These are phyloP conservation scores for Nomia melanderi DNA, from an alignment of 1,140 invertebrate genomes.

Conservation along the genomic window DNA sequence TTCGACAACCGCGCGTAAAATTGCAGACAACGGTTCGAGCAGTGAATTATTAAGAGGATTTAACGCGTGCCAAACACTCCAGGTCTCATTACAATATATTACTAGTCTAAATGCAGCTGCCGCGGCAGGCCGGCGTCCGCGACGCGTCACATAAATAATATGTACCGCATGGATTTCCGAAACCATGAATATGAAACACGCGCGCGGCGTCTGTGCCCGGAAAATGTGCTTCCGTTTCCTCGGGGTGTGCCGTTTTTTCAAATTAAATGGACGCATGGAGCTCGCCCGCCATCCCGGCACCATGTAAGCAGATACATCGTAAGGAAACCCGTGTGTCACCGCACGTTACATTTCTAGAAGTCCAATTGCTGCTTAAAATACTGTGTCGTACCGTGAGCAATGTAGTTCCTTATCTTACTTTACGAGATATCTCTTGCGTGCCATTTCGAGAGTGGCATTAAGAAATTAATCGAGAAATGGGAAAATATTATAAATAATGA, in stretches of 20 bases:
- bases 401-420: too few relatives aligned
- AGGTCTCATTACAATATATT: slow-evolving; percentile 48
- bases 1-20: not conserved
- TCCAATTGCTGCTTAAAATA: too few relatives aligned
- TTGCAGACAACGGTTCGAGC: not conserved
- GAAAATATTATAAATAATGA: too few relatives aligned
- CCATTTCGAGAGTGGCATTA: too few relatives aligned
- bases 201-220: not conserved
- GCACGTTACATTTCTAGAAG: not conserved
- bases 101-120: slow-evolving; percentile 25
- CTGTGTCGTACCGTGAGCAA: too few relatives aligned
- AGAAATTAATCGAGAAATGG: too few relatives aligned
- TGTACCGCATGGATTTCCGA: slow-evolving; percentile 36
- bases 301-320: too few relatives aligned
- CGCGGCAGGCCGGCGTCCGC: slow-evolving; percentile 10
- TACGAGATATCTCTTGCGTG: too few relatives aligned
- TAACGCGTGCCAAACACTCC: slow-evolving; percentile 34
- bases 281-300: not conserved
- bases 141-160: slow-evolving; percentile 39
- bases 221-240: slow-evolving; percentile 7
- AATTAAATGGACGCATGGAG: not conserved
- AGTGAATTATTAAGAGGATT: slow-evolving; percentile 25
- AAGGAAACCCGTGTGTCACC: too few relatives aligned
- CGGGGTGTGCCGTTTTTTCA: slow-evolving; percentile 1
- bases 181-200: slow-evolving; percentile 44